Base-by-base conservation (phyloP, 1,140 invertebrate species). In the Zaprionus gabonicus region DNA sequence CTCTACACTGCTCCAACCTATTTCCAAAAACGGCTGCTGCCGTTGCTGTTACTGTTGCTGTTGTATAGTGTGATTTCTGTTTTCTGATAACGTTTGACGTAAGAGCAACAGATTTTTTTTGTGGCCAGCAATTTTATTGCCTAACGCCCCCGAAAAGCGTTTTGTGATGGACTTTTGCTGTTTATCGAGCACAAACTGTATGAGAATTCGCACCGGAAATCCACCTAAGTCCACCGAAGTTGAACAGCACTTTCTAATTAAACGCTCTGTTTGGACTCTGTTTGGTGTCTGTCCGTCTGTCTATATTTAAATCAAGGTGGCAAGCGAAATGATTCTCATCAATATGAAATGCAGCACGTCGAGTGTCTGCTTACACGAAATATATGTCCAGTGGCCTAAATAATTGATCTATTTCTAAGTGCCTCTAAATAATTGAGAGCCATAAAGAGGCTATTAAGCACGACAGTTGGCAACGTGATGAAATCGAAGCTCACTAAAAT, bases 91-190 rank as follows among this genome's bases (percentile, higher is more conserved):
- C 84, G 84, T 69, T 88, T 88, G 84, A 90, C 84, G 84, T 90
- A 88, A 74, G 85, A 85, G 84, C 84, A 90, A 88, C 84, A 88
- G 84, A 88, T 88, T 88, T 64, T 74, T 57, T 75, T 69, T 68
- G 15, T 86, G 80, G 76, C 58, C 62, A 65, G 74, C 74, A 90
- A 76, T 79, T 90, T 87, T 90, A 90, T 87, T 90, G 64, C 71
- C 49, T n/a, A 20, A 72, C 20, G 74, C 74, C 69, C 51, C 73
- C 62, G 9, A 63, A 31, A 67, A 36, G 65, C 57, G 46, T 28
- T 34, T 49, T 59, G 38, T 71, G 51, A 71, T 70, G 78, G 78
- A 78, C 59, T 68, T 88, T 76, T 64, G 67, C 27, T 67, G 73
- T 81, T 88, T 81, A 81, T 84, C 85, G 69, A 55, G 7, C 15